Conservation (phyloP, 2,888 invertebrate species). For the Ametastegia equiseti region DNA sequence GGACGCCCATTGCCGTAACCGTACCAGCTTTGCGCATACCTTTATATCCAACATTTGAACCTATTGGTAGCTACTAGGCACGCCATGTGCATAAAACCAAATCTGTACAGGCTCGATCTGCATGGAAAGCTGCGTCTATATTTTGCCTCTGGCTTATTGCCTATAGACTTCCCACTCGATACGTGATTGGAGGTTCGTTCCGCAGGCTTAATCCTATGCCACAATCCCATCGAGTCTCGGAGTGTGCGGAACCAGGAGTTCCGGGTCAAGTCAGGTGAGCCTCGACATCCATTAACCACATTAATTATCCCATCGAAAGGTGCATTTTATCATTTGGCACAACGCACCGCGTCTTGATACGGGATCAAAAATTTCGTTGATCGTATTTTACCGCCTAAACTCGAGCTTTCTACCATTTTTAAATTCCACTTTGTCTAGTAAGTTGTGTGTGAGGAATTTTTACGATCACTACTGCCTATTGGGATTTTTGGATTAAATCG, state of each 20-base stretch:
- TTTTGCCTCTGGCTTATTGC: no score
- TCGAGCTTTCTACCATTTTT: no score
- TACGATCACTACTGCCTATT: no score
- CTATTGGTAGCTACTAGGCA: slow-evolving; percentile 19
- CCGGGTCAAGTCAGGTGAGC: slow-evolving; percentile 25
- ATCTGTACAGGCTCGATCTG: background rate
- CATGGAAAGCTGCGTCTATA: background rate
- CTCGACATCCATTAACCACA: background rate
- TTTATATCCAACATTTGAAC: background rate
- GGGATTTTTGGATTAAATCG: no score
- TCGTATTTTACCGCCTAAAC: background rate
- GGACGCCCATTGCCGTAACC: slow-evolving; percentile 39
- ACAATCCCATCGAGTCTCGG: slow-evolving; percentile 23
- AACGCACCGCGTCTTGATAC: no score
- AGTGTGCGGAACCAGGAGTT: slow-evolving; percentile 35
- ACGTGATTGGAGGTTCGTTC: slow-evolving; percentile 1
- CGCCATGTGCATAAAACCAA: background rate
- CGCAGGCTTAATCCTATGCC: slow-evolving; percentile 8
- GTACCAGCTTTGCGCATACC: background rate
- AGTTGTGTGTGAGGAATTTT: no score
- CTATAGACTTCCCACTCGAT: no score
- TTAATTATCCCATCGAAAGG: background rate
- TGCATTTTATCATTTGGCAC: no score
- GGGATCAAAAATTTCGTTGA: background rate
- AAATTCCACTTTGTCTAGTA: no score